A percentile compares a stretch with the other conserved stretches of the same genome.
phyloP scores from a whole-genome alignment of 2,797 vertebrate species.

The Gambusia yucatana region DNA sequence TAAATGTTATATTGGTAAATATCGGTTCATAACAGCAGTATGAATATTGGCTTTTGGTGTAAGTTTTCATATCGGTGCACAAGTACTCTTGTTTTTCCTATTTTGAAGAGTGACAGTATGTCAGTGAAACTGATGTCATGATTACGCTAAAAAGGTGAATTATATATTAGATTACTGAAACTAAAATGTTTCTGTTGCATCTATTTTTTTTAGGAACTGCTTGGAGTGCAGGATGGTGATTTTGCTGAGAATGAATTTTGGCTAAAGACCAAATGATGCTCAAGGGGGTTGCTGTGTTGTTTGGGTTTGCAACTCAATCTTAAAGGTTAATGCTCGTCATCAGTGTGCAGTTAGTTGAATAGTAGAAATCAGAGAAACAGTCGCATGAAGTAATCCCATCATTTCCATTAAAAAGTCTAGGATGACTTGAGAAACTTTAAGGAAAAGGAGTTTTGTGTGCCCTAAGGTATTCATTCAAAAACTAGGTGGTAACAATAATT shows the following conservation, averaged over 20 bases:
- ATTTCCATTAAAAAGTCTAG: not conserved
- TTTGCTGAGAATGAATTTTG: not conserved
- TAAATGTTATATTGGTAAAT: no score
- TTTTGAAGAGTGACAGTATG: constrained; percentile 1
- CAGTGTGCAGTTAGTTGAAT: not conserved
- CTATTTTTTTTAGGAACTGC: not conserved
- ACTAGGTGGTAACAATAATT: not conserved
- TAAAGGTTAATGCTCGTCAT: not conserved
- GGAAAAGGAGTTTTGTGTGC: not conserved
- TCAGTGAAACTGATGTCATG: not conserved
- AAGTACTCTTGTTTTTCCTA: not conserved
- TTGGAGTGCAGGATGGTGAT: not conserved
- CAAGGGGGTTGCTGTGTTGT: not conserved
- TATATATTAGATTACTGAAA: not conserved
- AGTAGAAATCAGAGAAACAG: not conserved
- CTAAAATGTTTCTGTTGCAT: not conserved
- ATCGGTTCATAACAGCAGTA: no score
- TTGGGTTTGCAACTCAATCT: not conserved
- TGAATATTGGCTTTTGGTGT: not conserved
- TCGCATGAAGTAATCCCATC: not conserved
- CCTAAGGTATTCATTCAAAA: not conserved
- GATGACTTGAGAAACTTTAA: not conserved
- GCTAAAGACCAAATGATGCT: not conserved
- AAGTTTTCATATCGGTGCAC: not conserved
- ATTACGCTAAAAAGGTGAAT: not conserved